Evolutionary conservation across 2,888 invertebrate species (phyloP).

Genomic region (Cataglyphis rosenhaueri): DNA sequence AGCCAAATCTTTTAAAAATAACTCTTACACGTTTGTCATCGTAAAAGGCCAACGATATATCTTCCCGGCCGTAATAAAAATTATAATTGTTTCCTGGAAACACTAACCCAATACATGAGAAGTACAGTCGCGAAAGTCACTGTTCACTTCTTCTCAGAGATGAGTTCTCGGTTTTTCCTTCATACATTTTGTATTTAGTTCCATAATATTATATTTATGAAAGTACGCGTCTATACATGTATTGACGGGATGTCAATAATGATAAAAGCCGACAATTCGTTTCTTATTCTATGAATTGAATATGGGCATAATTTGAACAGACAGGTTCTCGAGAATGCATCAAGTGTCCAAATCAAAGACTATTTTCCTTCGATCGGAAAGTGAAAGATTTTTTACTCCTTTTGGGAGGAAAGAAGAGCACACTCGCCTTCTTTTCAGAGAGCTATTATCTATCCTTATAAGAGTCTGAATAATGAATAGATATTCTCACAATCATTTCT

Average conservation of each 20-base stretch:
- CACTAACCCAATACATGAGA: background rate
- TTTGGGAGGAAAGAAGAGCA: background rate
- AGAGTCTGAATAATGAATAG: conserved; percentile 55
- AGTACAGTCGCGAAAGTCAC: background rate
- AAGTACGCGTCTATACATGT: background rate
- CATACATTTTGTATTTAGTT: background rate
- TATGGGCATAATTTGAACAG: background rate
- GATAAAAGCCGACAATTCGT: background rate
- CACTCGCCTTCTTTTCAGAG: conserved; percentile 21
- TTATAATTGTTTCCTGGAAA: conserved; percentile 5
- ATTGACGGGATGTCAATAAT: conserved; percentile 6
- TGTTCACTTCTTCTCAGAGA: no score
- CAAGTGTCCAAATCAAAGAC: conserved; percentile 13
- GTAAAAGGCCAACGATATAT: background rate
- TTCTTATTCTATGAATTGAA: background rate
- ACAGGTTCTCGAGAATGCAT: conserved; percentile 2
- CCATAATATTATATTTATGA: conserved; percentile 25
- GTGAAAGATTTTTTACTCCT: conserved; percentile 2
- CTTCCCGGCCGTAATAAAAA: background rate
- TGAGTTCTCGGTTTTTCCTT: background rate
- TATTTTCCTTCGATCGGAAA: conserved; percentile 18
- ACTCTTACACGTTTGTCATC: background rate
- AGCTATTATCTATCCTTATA: conserved; percentile 40
- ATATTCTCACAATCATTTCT: conserved; percentile 56
- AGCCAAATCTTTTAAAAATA: conserved; percentile 18